Evolutionary conservation across 2,797 vertebrate species (phyloP), one percentile per base, ranked within the genome.

Genomic region (Paguma larvata): DNA sequence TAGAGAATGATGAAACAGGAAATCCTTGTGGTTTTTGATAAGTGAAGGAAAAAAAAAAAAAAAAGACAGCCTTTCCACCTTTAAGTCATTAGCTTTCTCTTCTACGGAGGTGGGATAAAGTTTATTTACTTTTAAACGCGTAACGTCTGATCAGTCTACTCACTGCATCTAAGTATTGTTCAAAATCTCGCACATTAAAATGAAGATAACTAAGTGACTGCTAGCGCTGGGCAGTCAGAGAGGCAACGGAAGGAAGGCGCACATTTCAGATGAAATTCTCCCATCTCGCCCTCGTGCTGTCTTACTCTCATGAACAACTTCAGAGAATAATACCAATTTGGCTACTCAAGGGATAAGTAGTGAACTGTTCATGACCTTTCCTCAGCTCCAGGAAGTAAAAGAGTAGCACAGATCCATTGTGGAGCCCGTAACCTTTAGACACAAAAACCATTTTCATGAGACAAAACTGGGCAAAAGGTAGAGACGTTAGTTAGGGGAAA

Each of bases 351-450:
- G 95, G 98, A 97, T 78, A 94, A 86, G 79, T 84, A 86, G 18
- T 97, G 91, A 98, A 96, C 96, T 98, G 86, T 85, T 91, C 44
- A 34, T 94, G 97, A 98, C 91, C 96, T 98, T 98, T 98, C 83
- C 95, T 97, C 95, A 97, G 94, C 89, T 98, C 94, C 87, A 94
- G 82, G 94, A 98, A 87, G 92, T 97, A 87, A 98, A 98, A 38
- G 27, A 75, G 63, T 30, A 97, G 79, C 85, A 86, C 68, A 97
- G 90, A 98, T 95, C 86, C 94, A 97, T 97, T 96, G 96, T 7
- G 27, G 97, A 53, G 14, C 2, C 48, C 59, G 85, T 94, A 96
- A 73, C 56, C 92, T 85, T 98, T 87, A 93, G 94, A 97, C 79
- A 98, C 51, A 2, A 53, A 90, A 85, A 82, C 90, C 3, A 86